phyloP scores from a whole-genome alignment of 2,888 invertebrate species.

The Blomia tropicalis region DNA sequence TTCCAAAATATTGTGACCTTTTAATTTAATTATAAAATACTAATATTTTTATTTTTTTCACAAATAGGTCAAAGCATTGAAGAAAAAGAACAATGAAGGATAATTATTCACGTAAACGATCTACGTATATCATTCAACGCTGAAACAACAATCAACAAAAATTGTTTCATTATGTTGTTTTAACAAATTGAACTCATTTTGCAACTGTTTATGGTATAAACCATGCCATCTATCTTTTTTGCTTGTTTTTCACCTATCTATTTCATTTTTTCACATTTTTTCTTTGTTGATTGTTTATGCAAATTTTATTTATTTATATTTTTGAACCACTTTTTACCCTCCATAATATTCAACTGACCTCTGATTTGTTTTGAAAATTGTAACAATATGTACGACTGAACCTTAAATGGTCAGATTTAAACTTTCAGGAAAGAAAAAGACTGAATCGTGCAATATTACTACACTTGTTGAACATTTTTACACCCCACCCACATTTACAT shows the following conservation, averaged over 20 bases:
- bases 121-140: no score
- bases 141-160: no score
- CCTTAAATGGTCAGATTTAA: no score
- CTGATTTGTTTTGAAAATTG: no score
- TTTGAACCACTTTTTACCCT: not conserved
- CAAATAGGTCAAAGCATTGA: slow-evolving; percentile 24
- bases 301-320: not conserved
- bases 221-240: not conserved
- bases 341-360: no score
- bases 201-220: not conserved
- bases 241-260: not conserved
- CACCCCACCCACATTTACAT: no score
- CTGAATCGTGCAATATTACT: no score
- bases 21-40: not conserved
- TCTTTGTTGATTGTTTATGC: not conserved
- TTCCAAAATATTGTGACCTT: not conserved
- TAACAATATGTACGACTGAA: no score
- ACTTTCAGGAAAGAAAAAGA: no score
- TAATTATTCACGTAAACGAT: no score
- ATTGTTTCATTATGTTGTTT: no score
- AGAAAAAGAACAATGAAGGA: slow-evolving; percentile 21
- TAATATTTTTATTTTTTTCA: not conserved
- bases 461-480: no score
- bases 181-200: not conserved
- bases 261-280: not conserved